Evolutionary conservation across 1,140 invertebrate species (phyloP).

Genomic region (Lineus longissimus): DNA sequence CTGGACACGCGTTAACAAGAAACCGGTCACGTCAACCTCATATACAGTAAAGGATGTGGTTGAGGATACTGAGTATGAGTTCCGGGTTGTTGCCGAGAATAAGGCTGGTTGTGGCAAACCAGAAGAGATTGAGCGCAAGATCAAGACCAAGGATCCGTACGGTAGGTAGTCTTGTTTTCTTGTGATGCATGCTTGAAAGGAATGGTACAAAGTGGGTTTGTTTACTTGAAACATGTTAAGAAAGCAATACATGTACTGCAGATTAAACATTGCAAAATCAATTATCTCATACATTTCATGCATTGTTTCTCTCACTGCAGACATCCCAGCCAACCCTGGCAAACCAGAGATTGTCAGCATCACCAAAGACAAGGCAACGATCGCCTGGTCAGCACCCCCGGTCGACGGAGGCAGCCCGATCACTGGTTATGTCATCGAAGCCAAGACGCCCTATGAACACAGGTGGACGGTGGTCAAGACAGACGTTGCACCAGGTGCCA

Average conservation of each 20-base stretch:
- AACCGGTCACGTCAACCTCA: conserved; percentile 73
- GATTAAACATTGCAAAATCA: no score
- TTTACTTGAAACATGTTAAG: no score
- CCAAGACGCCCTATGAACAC: conserved; percentile 75
- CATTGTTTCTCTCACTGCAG: not conserved
- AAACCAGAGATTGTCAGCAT: conserved; percentile 76
- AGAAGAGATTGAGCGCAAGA: conserved; percentile 53
- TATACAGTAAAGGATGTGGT: conserved; percentile 89
- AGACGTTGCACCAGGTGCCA: conserved; percentile 59
- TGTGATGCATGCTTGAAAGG: no score
- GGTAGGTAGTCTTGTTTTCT: conserved; percentile 3
- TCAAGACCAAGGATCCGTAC: conserved; percentile 77
- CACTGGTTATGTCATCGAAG: conserved; percentile 90
- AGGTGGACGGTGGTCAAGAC: conserved; percentile 21
- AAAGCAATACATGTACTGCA: no score
- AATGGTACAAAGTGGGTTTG: no score
- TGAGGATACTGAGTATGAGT: conserved; percentile 92
- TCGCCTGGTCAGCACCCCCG: conserved; percentile 84
- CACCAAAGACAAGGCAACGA: conserved; percentile 79
- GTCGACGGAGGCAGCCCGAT: conserved; percentile 86
- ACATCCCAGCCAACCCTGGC: conserved; percentile 44
- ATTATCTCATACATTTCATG: not conserved
- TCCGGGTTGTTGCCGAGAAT: conserved; percentile 90
- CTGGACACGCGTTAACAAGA: conserved; percentile 87
- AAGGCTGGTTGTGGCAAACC: conserved; percentile 79